Evolutionary conservation across 1,140 invertebrate genomes (phyloP), one percentile per base, ranked within the genome.

Genomic region (Trachymyrmex cornetzi): DNA sequence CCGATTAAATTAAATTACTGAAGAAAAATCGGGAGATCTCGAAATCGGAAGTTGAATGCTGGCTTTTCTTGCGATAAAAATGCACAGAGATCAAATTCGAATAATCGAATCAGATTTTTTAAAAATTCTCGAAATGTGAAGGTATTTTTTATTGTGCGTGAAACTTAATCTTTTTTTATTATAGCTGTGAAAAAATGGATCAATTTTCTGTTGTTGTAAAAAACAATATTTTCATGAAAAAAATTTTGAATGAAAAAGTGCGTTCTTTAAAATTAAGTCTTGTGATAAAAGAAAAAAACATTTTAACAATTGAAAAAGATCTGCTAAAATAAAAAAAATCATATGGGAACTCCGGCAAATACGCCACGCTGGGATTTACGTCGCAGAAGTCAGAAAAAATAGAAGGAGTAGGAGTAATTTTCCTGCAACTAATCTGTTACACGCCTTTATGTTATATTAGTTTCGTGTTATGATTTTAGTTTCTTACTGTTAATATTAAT

Each of bases 1-100:
- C 38, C 19, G 38, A 50, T 14, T 74, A 61, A 57, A 84, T 84
- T 75, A 74, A 61, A 84, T 63, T 50, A 69, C 50, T 34, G 27
- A 50, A 50, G 44, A 24, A 84, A 81, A 66, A n/a, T 53, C 63
- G 61, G 44, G 9, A 30, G 14, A 22, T 61, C 24, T 61, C 24
- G 30, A 9, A 74, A 24, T 38, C 14, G 77, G 19, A 19, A 66
- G 63, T 38, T 80, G 38, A 44, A 57, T 34, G 30, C 14, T 19
- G 19, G 12, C 14, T 30, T 61, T 48, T 3, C 24, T 16, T 1
- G 0, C 11, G 14, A 55, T 38, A 24, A 38, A 44, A 81, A 44
- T 48, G 14, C 11, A n/a, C 16, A 38, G n/a, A 69, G 34, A 57
- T 57, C 48, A 24, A 55, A 81, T 30, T 81, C 30, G 22, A 14